These are phyloP conservation scores for Drosophila leontia DNA, from an alignment of 1,140 invertebrate species.

Conservation along the genomic window DNA sequence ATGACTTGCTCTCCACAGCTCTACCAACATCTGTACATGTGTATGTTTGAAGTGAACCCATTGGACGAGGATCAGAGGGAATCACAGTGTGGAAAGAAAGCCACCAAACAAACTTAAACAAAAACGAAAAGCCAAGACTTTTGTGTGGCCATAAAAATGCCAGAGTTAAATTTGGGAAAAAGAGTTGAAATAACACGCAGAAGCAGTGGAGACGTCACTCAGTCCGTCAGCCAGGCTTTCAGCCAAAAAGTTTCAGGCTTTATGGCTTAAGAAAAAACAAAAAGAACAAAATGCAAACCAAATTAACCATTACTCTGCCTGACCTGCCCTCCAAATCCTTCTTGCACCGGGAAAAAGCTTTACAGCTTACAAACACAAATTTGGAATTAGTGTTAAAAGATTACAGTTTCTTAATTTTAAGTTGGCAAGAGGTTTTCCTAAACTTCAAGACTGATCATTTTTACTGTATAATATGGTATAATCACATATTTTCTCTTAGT, in stretches of 20 bases:
- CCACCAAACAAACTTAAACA: slow-evolving; percentile 39
- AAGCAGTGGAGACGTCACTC: slow-evolving; percentile 45
- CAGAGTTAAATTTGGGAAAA: slow-evolving; percentile 63
- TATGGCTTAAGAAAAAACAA: slow-evolving; percentile 73
- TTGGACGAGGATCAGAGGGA: slow-evolving; percentile 60
- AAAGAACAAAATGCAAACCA: slow-evolving; percentile 75
- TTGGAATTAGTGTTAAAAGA: background rate
- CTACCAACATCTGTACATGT: background rate
- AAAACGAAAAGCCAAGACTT: slow-evolving; percentile 40
- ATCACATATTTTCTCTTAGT: slow-evolving; percentile 7
- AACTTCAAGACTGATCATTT: fast-evolving
- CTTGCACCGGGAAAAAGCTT: slow-evolving; percentile 12
- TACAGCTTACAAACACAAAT: background rate
- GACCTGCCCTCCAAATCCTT: slow-evolving; percentile 36
- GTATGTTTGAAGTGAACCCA: slow-evolving; percentile 5
- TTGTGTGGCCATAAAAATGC: slow-evolving; percentile 78
- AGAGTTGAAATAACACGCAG: slow-evolving; percentile 42
- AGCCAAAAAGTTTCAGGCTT: slow-evolving; percentile 1
- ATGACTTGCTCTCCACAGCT: slow-evolving; percentile 18
- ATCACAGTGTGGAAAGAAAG: slow-evolving; percentile 63
- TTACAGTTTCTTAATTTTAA: background rate
- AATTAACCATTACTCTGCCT: slow-evolving; percentile 65
- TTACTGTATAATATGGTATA: no score
- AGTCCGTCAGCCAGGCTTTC: slow-evolving; percentile 36
- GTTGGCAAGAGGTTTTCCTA: fast-evolving